A percentile compares a stretch with the other conserved stretches of the same genome.
These are phyloP conservation scores for Hirudo medicinalis DNA, from an alignment of 1,140 invertebrate genomes.

Conservation along the genomic window DNA sequence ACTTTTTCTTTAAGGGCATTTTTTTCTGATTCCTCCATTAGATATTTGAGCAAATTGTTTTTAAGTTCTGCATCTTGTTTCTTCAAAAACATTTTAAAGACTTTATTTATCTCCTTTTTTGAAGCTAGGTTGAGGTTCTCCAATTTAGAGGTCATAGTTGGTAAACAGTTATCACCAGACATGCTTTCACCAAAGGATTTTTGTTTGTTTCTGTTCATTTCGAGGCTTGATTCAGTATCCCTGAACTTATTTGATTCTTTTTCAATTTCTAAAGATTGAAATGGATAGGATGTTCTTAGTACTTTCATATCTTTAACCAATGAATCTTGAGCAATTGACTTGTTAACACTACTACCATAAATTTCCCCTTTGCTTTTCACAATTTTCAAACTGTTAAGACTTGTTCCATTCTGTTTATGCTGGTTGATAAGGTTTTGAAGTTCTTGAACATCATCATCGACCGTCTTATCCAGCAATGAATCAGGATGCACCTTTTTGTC, in stretches of 20 bases:
- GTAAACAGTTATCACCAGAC: no score
- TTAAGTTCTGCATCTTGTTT: constrained; percentile 10
- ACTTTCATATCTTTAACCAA: constrained; percentile 3
- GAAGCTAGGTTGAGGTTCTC: neutral
- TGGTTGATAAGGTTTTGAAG: no score
- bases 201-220: neutral
- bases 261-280: neutral
- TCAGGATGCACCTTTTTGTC: no score
- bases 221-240: neutral
- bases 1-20: neutral
- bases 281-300: neutral
- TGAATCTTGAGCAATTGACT: neutral
- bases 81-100: constrained; percentile 1
- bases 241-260: neutral
- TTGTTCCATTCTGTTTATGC: no score
- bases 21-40: constrained; percentile 9
- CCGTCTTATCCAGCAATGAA: no score
- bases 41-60: neutral
- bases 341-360: no score
- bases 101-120: constrained; percentile 8
- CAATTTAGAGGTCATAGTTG: neutral
- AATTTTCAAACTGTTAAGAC: no score
- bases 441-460: no score
- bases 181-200: neutral
- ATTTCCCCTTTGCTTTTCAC: no score